Evolutionary conservation across 2,888 invertebrate species (phyloP).

Genomic region (Caenorhabditis sp.): DNA sequence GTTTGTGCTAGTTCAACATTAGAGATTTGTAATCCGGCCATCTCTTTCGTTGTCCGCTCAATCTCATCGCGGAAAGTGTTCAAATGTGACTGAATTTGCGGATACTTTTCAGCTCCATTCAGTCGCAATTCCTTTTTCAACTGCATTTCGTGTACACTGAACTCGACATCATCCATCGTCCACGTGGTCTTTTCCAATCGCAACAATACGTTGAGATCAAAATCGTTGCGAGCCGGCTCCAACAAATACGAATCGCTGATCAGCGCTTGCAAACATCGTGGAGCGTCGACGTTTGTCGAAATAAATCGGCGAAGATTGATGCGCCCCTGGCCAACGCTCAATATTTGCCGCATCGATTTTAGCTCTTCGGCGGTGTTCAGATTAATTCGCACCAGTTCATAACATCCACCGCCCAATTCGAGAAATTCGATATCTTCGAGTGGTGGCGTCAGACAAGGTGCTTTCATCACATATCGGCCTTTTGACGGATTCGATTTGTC

Average conservation of each 20-base stretch:
- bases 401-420: slow-evolving; percentile 42
- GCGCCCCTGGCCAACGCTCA: slow-evolving; percentile 33
- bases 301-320: slow-evolving; percentile 19
- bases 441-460: slow-evolving; percentile 53
- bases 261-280: not conserved
- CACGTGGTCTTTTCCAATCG: slow-evolving; percentile 5
- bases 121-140: slow-evolving; percentile 17
- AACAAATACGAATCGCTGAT: not conserved
- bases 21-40: slow-evolving; percentile 8
- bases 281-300: not conserved
- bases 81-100: slow-evolving; percentile 26
- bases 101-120: slow-evolving; percentile 31
- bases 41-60: slow-evolving; percentile 4
- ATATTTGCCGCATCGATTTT: slow-evolving; percentile 25
- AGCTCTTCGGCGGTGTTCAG: slow-evolving; percentile 35
- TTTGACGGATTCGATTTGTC: slow-evolving; percentile 71
- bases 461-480: slow-evolving; percentile 10
- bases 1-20: slow-evolving; percentile 1
- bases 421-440: slow-evolving; percentile 42
- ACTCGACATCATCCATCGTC: slow-evolving; percentile 9
- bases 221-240: not conserved
- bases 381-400: slow-evolving; percentile 41
- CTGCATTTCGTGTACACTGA: not conserved
- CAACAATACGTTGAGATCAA: slow-evolving; percentile 4
- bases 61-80: slow-evolving; percentile 13